Percentiles rank a stretch among this genome's conserved stretches.
phyloP scores from a whole-genome alignment of 2,113 vertebrate genomes.

The Catharus fuscescens region DNA sequence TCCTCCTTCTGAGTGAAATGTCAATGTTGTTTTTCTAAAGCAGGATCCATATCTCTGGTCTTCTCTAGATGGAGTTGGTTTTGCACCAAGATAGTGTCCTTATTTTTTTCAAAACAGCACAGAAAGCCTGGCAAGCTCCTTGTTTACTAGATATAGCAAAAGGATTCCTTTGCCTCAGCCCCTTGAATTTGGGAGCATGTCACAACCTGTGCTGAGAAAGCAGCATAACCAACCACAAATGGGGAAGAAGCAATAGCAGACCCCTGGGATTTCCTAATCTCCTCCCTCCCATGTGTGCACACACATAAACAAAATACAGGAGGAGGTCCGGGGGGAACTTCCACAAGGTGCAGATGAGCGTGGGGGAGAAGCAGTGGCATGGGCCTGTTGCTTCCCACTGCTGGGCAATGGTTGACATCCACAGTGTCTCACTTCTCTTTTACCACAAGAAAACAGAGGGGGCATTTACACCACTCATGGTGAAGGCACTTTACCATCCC shows the following conservation, averaged over 20 bases:
- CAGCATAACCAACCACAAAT: neutral
- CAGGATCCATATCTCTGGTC: neutral
- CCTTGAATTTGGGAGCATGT: neutral
- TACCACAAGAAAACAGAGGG: neutral
- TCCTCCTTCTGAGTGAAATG: neutral
- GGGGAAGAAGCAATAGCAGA: neutral
- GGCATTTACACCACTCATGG: neutral
- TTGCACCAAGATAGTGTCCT: neutral
- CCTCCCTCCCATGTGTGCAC: neutral
- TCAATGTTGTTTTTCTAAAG: neutral
- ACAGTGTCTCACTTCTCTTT: accelerated
- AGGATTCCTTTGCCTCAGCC: neutral
- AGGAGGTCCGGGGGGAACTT: neutral
- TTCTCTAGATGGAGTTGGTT: neutral
- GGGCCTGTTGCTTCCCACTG: neutral
- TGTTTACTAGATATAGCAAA: neutral
- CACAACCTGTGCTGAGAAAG: neutral
- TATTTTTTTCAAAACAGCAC: neutral
- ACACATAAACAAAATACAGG: neutral
- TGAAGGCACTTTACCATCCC: neutral
- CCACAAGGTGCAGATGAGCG: neutral
- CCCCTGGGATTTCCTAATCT: neutral
- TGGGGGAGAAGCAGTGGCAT: neutral
- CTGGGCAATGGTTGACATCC: neutral
- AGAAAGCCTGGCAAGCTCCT: neutral